Evolutionary conservation across 2,113 vertebrate genomes (phyloP).

Genomic region (Pollimyrus isidori): DNA sequence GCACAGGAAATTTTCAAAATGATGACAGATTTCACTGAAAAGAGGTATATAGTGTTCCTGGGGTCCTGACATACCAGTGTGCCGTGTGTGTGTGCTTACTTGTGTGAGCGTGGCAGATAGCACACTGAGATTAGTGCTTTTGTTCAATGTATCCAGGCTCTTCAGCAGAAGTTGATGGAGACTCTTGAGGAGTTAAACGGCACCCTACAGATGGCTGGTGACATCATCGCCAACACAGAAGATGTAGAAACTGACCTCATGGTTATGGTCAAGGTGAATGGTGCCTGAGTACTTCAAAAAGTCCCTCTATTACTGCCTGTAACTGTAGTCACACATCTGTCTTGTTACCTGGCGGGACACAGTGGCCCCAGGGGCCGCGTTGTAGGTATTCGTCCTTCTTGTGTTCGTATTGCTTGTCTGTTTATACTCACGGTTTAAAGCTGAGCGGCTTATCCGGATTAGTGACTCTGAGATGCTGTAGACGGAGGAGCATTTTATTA

Average conservation of each 20-base stretch:
- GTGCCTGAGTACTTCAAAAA: not conserved
- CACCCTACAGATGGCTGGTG: conserved; percentile 53
- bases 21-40: not conserved
- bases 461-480: not conserved
- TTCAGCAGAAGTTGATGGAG: conserved; percentile 56
- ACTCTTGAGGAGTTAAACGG: conserved; percentile 51
- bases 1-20: not conserved
- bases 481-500: not conserved
- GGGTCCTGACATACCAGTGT: not conserved
- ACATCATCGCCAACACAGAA: conserved; percentile 47
- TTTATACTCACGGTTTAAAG: not conserved
- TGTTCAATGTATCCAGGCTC: conserved; percentile 49
- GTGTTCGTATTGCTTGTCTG: not conserved
- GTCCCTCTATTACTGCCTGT: not conserved
- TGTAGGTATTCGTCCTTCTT: not conserved
- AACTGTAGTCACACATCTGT: not conserved
- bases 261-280: conserved; percentile 68
- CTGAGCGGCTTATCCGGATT: not conserved
- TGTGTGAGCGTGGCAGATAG: not conserved
- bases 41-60: not conserved
- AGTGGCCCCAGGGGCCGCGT: not conserved
- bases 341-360: not conserved
- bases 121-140: not conserved
- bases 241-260: conserved; percentile 56
- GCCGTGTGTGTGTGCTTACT: not conserved